These are phyloP conservation scores for Anableps anableps DNA, from an alignment of 2,797 vertebrate species.

Conservation along the genomic window DNA sequence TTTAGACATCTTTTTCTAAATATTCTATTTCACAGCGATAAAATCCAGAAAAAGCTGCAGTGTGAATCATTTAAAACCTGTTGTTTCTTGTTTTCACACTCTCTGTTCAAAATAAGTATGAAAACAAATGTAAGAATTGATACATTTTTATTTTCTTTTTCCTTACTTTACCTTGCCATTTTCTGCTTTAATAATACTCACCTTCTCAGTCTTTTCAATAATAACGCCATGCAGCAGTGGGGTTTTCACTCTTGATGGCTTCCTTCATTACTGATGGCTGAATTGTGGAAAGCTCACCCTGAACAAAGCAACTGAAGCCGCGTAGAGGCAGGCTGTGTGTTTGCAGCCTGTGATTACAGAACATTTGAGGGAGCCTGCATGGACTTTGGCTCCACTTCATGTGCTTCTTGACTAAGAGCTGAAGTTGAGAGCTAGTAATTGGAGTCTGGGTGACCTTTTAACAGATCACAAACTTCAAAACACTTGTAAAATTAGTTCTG, in stretches of 20 bases:
- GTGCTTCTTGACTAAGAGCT: conserved; percentile 22
- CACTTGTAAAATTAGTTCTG: conserved; percentile 52
- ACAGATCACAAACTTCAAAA: conserved; percentile 41
- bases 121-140: neutral
- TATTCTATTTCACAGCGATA: neutral
- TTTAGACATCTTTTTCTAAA: neutral
- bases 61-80: neutral
- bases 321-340: neutral
- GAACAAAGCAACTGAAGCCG: neutral
- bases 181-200: neutral
- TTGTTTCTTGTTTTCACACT: neutral
- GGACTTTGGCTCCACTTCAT: conserved; percentile 14
- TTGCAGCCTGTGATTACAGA: conserved; percentile 4
- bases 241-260: neutral
- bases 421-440: conserved; percentile 40
- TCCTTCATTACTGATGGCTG: neutral
- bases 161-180: neutral
- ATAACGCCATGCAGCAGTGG: neutral
- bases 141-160: neutral
- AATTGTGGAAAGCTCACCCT: neutral
- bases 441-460: conserved; percentile 40
- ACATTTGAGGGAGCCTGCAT: conserved; percentile 22
- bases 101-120: neutral
- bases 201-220: neutral
- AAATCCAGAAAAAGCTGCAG: neutral